Percentiles rank a stretch among this genome's conserved stretches.
These are phyloP conservation scores for Drosophila subpulchrella DNA, from an alignment of 1,140 invertebrate genomes.

Conservation along the genomic window DNA sequence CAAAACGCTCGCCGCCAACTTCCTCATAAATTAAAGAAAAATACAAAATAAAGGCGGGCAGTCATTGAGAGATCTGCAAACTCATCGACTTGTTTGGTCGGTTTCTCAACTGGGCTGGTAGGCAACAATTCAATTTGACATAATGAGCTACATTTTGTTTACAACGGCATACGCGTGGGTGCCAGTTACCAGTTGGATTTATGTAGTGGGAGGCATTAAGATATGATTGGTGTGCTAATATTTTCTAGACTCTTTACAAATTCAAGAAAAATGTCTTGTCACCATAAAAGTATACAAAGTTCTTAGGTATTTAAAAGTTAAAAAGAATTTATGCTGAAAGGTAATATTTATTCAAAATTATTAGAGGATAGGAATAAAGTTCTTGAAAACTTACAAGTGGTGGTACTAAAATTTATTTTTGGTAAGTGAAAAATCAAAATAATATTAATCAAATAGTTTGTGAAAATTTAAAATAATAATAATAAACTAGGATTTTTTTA, in stretches of 20 bases:
- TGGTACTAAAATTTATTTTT: too few species aligned
- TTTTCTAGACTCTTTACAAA: neutral
- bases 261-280: neutral
- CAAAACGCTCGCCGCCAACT: conserved; percentile 71
- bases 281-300: neutral
- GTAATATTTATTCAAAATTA: too few species aligned
- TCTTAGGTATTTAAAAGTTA: neutral
- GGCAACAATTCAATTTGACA: conserved; percentile 83
- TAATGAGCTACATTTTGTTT: conserved; percentile 82
- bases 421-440: too few species aligned
- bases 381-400: too few species aligned
- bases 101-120: conserved; percentile 34
- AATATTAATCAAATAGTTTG: too few species aligned
- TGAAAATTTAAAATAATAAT: too few species aligned
- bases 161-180: conserved; percentile 5
- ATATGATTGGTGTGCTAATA: neutral
- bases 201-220: conserved; percentile 14
- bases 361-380: too few species aligned
- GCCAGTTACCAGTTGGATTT: neutral
- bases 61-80: conserved; percentile 44
- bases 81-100: conserved; percentile 55
- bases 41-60: conserved; percentile 32
- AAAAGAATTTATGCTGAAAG: too few species aligned
- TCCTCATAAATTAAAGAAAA: conserved; percentile 51
- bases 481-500: too few species aligned